Percentiles rank a stretch among this genome's conserved stretches.
Conservation (phyloP, 2,888 invertebrate species). For the Hyalella azteca region DNA sequence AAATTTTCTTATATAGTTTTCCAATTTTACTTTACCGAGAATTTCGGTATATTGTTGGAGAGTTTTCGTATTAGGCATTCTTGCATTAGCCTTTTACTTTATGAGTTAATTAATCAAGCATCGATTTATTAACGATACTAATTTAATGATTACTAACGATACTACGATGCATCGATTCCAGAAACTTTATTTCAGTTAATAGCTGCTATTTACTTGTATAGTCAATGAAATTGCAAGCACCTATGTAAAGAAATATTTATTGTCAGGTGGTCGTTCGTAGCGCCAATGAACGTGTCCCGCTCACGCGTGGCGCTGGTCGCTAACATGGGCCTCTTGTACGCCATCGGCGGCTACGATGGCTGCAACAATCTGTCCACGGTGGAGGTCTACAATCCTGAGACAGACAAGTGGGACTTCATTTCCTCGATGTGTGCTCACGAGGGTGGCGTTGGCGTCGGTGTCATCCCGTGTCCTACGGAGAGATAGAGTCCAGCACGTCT, state of each 20-base stretch:
- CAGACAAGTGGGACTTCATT: conserved; percentile 76
- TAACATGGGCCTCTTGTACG: conserved; percentile 83
- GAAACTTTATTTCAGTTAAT: too few species aligned
- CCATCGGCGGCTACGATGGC: conserved; percentile 77
- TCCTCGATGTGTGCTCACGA: conserved; percentile 84
- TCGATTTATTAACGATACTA: background rate
- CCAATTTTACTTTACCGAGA: too few species aligned
- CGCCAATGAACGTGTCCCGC: conserved; percentile 81
- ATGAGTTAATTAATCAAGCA: too few species aligned
- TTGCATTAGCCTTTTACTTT: too few species aligned
- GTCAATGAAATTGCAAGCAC: too few species aligned
- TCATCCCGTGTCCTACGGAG: conserved; percentile 69
- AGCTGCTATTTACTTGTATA: too few species aligned
- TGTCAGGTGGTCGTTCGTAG: conserved; percentile 76
- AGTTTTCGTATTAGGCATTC: too few species aligned
- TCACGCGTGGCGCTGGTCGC: conserved; percentile 82
- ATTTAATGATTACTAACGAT: too few species aligned
- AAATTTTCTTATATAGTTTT: too few species aligned
- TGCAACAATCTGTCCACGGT: conserved; percentile 78
- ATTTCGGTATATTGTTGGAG: too few species aligned
- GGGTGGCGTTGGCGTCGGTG: conserved; percentile 88
- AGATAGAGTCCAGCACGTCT: background rate
- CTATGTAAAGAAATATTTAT: too few species aligned
- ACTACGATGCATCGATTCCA: too few species aligned
- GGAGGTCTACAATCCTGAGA: conserved; percentile 81